Evolutionary conservation across 2,113 vertebrate species (phyloP).

Genomic region (Cebus imitator): DNA sequence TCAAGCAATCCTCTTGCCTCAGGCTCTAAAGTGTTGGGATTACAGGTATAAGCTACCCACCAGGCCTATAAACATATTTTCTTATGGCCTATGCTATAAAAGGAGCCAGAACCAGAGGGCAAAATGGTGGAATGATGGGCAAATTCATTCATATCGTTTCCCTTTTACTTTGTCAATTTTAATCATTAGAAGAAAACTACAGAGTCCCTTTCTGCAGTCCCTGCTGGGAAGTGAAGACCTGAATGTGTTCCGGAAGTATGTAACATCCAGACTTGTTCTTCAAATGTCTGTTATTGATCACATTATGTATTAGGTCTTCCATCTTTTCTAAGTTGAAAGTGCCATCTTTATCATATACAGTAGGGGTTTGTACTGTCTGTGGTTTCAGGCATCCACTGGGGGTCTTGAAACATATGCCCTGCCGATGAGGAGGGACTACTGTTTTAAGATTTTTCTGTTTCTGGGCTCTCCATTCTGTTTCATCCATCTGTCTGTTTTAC

Average conservation of each 20-base stretch:
- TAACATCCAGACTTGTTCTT: not conserved
- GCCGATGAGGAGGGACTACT: not conserved
- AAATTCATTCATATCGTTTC: not conserved
- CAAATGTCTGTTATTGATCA: not conserved
- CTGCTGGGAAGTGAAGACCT: not conserved
- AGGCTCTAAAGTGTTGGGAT: no score
- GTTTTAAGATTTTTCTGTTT: not conserved
- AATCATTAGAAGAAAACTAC: not conserved
- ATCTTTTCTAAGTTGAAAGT: not conserved
- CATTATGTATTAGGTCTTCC: not conserved
- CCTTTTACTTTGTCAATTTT: not conserved
- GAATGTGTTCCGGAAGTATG: not conserved
- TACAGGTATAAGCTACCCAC: no score
- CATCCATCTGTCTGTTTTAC: not conserved
- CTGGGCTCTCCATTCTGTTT: not conserved
- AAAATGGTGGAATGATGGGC: not conserved
- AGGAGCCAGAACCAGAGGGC: not conserved
- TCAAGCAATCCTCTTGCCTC: no score
- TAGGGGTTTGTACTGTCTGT: not conserved
- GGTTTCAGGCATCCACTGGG: not conserved
- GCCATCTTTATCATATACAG: not conserved
- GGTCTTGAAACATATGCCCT: not conserved
- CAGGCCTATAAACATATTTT: not conserved
- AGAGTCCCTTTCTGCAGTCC: not conserved
- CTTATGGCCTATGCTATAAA: not conserved